Percentiles rank a stretch among this genome's conserved stretches.
These are phyloP conservation scores for Mythimna albipuncta DNA, from an alignment of 2,888 invertebrate genomes.

Conservation along the genomic window DNA sequence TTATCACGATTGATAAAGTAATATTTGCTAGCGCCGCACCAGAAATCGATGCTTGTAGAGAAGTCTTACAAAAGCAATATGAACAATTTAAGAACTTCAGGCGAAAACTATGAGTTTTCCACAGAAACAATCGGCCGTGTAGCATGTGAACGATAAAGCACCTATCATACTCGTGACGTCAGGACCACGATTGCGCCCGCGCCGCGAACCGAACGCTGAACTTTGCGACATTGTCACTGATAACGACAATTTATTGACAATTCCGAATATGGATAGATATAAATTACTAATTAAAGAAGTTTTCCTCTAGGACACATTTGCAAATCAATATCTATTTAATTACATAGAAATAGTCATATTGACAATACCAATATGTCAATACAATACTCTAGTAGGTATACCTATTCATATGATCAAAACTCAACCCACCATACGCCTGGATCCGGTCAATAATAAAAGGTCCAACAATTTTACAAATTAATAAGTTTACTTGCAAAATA, in stretches of 20 bases:
- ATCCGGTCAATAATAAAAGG: not conserved
- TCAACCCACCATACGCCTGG: not conserved
- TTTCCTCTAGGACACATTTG: conserved; percentile 18
- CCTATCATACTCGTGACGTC: conserved; percentile 85
- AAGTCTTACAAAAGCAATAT: not conserved
- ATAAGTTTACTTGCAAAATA: not conserved
- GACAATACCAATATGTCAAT: not conserved
- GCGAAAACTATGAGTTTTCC: conserved; percentile 68
- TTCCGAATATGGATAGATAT: conserved; percentile 70
- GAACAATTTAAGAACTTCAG: conserved; percentile 25
- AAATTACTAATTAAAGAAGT: conserved; percentile 49
- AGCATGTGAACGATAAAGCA: conserved; percentile 77
- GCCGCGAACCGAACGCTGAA: conserved; percentile 76
- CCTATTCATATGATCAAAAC: not conserved
- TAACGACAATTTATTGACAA: conserved; percentile 79
- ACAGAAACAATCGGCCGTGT: conserved; percentile 72
- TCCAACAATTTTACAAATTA: not conserved
- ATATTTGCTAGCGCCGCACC: not conserved
- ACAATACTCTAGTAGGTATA: not conserved
- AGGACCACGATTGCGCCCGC: conserved; percentile 73
- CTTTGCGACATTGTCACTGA: conserved; percentile 85
- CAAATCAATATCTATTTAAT: conserved; percentile 11
- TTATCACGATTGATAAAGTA: not conserved
- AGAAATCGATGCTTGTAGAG: not conserved
- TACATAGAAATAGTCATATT: not conserved